Base-by-base conservation (phyloP, 30 jellyfish, hydroid and myxozoan genomes). In the Morbakka virulenta region DNA sequence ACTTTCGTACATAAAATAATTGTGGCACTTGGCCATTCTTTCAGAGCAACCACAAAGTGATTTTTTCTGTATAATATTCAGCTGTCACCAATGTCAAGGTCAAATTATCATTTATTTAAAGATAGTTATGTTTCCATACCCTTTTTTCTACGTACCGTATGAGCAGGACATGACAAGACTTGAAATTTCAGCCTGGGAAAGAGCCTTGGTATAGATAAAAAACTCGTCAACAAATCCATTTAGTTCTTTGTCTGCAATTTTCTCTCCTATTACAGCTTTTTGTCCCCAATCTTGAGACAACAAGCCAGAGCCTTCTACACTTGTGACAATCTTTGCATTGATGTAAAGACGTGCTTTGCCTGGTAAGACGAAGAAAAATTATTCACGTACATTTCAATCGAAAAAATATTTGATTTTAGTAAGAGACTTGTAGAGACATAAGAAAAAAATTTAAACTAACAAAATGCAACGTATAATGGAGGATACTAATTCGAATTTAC, bases 271-370 rank as follows among this genome's bases (percentile, higher is more conserved):
- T 33, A 70, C 86, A 2, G 96, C 98, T 17, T 71, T 74, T 79
- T 85, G 53, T 53, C 98, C 91, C 98, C 98, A 92, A 53, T 92
- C 95, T 50, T 77, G 95, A 2, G 98, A 85, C 48, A 92, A 36
- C 17, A 51, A 53, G 0, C 98, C 98, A 2, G 94, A 30, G 3
- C 98, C 98, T 29, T 53, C 72, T 12, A 70, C 94, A 1, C 87
- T 69, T 20, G 74, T 84, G 23, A 71, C 85, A 35, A 85, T 63
- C 35, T 72, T 67, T 71, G 96, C 72, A 85, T 92, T 85, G 57
- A 92, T 77, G 62, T 49, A 92, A 52, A 92, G 33, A 68, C 76
- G 75, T 51, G 98, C 98, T 85, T 92, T 87, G 50, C 96, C 96
- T 87, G 77, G 1, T 30, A 65, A 3, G 22, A 30, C 26, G 0